Base-by-base conservation (phyloP, 2,888 invertebrate genomes). In the Halictus ligatus region DNA sequence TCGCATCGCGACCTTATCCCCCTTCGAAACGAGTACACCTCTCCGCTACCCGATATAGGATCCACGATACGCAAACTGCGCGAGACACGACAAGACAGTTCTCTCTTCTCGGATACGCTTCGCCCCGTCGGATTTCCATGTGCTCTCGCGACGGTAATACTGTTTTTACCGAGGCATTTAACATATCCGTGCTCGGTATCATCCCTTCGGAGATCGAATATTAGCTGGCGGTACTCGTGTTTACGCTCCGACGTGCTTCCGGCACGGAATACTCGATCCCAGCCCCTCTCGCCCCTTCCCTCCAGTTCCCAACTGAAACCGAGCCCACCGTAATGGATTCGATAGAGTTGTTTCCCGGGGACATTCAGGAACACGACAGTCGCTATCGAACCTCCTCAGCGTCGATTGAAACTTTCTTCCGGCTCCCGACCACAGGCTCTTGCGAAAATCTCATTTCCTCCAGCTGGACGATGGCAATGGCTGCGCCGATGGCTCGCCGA, bases 101-200 rank as follows among this genome's bases (percentile, higher is more conserved):
- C 58, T 58, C 58, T n/a, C 58, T 3, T 35, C 40, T 21, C 29
- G 64, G 15, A 40, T n/a, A 54, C 72, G 21, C 7, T 71, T n/a
- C 46, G 15, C 21, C 21, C 67, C 10, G 46, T 8, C n/a, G 75
- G 40, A 72, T 72, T 71, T 72, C 50, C 60, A 50, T 46, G 40
- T 18, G 71, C n/a, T 72, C 60, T 29, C n/a, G 35, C 35, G 5
- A 13, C 15, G 81, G 80, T 78, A 84, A 82, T 54, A 54, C 75
- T 50, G 58, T 78, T 77, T 71, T 72, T 67, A 43, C 50, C 29
- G 75, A 10, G 5, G 75, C 75, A 64, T 78, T 84, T 78, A 78
- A 75, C 78, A 58, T 54, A 40, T 35, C 71, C 78, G 75, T 82
- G 50, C 78, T 48, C 50, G 50, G 29, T 7, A n/a, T 35, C 67